Percentiles rank a stretch among this genome's conserved stretches.
Conservation (phyloP, 2,797 vertebrate genomes). For the Eremophila alpestris region DNA sequence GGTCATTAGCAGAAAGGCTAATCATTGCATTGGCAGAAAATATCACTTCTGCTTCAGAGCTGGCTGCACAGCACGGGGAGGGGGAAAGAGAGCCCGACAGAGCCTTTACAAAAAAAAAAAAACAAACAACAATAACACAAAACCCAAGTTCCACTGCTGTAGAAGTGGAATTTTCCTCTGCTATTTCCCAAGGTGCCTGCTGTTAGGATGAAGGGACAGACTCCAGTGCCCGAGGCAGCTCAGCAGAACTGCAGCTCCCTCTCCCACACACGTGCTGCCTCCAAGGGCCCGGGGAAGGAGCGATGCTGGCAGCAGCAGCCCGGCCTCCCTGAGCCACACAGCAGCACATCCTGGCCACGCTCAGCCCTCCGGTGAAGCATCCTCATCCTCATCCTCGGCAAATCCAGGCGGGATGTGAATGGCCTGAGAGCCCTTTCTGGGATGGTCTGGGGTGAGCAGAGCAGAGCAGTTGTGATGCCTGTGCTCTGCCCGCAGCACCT, state of each 20-base stretch:
- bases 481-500: rapidly evolving
- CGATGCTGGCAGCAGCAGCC: background rate
- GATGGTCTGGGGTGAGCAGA: background rate
- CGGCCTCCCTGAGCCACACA: background rate
- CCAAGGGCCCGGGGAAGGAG: rapidly evolving
- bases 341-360: rapidly evolving
- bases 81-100: background rate
- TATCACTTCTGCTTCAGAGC: conserved; percentile 48
- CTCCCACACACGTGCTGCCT: background rate
- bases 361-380: background rate
- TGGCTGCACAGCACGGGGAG: background rate
- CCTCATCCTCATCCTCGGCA: background rate
- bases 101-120: background rate
- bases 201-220: background rate
- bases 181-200: background rate
- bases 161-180: conserved; percentile 43
- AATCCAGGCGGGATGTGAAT: rapidly evolving
- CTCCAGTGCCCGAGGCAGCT: background rate
- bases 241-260: background rate
- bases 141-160: background rate
- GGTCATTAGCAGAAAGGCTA: conserved; percentile 62
- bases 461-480: background rate
- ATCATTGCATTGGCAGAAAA: conserved; percentile 62
- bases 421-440: background rate
- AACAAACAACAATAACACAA: background rate